These are phyloP conservation scores for Phoxinus dragarum DNA, from an alignment of 2,797 vertebrate species.

Conservation along the genomic window DNA sequence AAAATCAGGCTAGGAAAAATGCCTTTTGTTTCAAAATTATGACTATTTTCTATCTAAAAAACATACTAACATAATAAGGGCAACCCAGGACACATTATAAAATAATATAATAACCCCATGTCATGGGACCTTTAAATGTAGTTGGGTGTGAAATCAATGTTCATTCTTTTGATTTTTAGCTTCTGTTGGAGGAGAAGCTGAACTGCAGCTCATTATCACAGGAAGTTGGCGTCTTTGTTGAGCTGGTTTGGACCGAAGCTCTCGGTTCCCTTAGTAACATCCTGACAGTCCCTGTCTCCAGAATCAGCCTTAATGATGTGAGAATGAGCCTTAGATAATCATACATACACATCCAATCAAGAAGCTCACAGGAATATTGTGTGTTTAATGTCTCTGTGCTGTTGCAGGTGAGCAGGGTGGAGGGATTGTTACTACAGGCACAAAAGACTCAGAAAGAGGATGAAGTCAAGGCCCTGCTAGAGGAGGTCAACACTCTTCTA, in stretches of 20 bases:
- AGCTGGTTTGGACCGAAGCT: constrained; percentile 85
- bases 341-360: background rate
- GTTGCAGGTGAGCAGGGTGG: constrained; percentile 82
- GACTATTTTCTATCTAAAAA: no score
- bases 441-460: constrained; percentile 72
- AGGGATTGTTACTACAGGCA: constrained; percentile 81
- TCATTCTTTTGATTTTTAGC: constrained; percentile 67
- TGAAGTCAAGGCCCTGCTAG: constrained; percentile 61
- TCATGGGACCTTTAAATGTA: no score
- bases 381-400: constrained; percentile 1
- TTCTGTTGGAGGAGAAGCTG: constrained; percentile 81
- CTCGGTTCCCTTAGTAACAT: constrained; percentile 75
- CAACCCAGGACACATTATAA: no score
- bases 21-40: no score
- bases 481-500: constrained; percentile 75
- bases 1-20: no score
- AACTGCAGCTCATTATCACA: constrained; percentile 73
- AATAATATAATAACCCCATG: no score
- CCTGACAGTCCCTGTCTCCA: constrained; percentile 72
- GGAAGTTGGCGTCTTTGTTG: constrained; percentile 83
- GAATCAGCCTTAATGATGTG: constrained; percentile 84
- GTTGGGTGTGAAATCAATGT: background rate
- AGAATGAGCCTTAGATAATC: constrained; percentile 41
- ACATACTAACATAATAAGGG: no score
- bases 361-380: background rate